Percentiles rank a stretch among this genome's conserved stretches.
Evolutionary conservation across 1,140 invertebrate species (phyloP).

Genomic region (Ceratina australensis): DNA sequence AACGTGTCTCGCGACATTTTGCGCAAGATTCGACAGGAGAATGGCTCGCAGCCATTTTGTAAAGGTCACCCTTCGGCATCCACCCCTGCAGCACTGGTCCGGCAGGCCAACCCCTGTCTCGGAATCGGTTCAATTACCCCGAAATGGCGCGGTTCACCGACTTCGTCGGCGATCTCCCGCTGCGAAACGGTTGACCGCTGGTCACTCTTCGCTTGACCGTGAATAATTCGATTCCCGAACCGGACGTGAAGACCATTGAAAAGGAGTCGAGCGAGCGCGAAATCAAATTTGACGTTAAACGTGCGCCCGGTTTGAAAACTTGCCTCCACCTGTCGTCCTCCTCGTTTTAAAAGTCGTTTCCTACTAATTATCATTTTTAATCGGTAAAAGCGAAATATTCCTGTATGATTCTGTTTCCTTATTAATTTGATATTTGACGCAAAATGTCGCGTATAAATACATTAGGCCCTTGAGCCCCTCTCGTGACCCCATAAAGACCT

Average conservation of each 20-base stretch:
- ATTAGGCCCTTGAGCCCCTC: no score
- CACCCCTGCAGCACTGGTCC: slow-evolving; percentile 53
- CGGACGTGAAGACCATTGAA: slow-evolving; percentile 39
- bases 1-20: slow-evolving; percentile 1
- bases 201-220: slow-evolving; percentile 76
- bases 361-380: not conserved
- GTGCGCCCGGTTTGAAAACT: slow-evolving; percentile 5
- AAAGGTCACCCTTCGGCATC: slow-evolving; percentile 62
- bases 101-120: slow-evolving; percentile 50
- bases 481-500: no score
- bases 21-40: slow-evolving; percentile 46
- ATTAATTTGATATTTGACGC: no score
- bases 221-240: slow-evolving; percentile 70
- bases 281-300: slow-evolving; percentile 58
- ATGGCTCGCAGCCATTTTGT: slow-evolving; percentile 74
- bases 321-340: slow-evolving; percentile 27
- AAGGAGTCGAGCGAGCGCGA: slow-evolving; percentile 49
- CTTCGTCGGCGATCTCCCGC: slow-evolving; percentile 65
- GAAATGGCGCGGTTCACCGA: slow-evolving; percentile 65
- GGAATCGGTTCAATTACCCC: slow-evolving; percentile 64
- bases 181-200: slow-evolving; percentile 75
- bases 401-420: no score
- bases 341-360: not conserved
- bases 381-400: no score
- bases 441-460: no score